Conservation (phyloP, 2,888 invertebrate species). For the Macrosiphum euphorbiae region DNA sequence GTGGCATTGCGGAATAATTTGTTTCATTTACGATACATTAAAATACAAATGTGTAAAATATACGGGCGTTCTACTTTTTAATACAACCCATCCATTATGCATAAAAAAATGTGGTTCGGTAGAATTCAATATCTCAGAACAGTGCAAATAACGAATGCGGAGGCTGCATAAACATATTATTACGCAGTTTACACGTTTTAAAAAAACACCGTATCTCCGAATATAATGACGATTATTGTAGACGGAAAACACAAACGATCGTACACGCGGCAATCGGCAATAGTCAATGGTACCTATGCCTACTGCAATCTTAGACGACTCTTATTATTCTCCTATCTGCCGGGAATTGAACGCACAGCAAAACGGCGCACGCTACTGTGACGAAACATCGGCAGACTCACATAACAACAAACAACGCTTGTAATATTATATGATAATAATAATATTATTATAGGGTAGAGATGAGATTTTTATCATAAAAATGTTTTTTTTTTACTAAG, state of each 20-base stretch:
- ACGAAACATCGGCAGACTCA: neutral
- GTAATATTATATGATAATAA: neutral
- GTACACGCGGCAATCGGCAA: neutral
- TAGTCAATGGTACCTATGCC: neutral
- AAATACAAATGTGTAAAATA: conserved; percentile 23
- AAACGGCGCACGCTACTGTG: neutral
- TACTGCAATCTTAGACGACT: neutral
- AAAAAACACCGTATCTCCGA: neutral
- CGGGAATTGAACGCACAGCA: neutral
- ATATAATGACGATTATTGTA: neutral
- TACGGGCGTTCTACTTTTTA: conserved; percentile 29
- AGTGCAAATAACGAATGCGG: neutral
- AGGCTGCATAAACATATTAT: neutral
- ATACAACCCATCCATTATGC: conserved; percentile 9
- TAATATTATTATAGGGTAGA: neutral
- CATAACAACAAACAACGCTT: neutral
- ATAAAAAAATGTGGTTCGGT: conserved; percentile 10
- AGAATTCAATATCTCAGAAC: neutral
- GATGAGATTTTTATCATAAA: neutral
- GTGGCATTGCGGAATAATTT: conserved; percentile 26
- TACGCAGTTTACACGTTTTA: neutral
- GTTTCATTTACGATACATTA: conserved; percentile 9
- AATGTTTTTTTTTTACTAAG: neutral
- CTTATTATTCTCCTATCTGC: neutral
- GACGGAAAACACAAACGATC: neutral